phyloP scores from a whole-genome alignment of 23 tunicate species.

The Clavelina lepadiformis region DNA sequence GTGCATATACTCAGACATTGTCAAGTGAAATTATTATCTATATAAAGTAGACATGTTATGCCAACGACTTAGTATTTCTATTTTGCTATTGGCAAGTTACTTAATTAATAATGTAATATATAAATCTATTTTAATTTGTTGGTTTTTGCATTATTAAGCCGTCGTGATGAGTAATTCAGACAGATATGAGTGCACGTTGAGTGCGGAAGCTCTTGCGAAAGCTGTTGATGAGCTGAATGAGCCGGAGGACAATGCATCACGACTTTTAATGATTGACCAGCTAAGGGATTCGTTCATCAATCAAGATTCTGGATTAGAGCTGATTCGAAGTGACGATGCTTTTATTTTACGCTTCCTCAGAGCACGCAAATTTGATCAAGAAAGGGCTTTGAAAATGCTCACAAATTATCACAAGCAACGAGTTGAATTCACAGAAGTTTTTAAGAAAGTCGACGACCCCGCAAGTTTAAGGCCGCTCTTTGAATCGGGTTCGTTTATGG shows the following conservation, averaged over 20 bases:
- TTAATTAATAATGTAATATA: no score
- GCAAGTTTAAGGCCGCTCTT: constrained; percentile 18
- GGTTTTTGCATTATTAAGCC: no score
- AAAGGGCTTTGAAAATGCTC: constrained; percentile 47
- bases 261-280: constrained; percentile 46
- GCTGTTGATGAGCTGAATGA: constrained; percentile 62
- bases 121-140: no score
- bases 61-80: no score
- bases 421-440: constrained; percentile 43
- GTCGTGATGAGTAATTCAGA: not conserved
- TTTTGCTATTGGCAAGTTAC: no score
- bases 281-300: constrained; percentile 21
- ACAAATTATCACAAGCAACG: constrained; percentile 44
- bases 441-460: constrained; percentile 66
- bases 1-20: no score
- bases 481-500: constrained; percentile 30
- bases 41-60: no score
- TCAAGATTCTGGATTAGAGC: not conserved
- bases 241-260: constrained; percentile 50
- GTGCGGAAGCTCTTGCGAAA: constrained; percentile 31
- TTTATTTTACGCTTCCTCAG: constrained; percentile 63
- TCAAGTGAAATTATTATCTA: no score
- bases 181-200: constrained; percentile 38
- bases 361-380: constrained; percentile 75
- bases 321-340: constrained; percentile 21